phyloP scores from a whole-genome alignment of 2,797 vertebrate species.

The Hemitrygon akajei region DNA sequence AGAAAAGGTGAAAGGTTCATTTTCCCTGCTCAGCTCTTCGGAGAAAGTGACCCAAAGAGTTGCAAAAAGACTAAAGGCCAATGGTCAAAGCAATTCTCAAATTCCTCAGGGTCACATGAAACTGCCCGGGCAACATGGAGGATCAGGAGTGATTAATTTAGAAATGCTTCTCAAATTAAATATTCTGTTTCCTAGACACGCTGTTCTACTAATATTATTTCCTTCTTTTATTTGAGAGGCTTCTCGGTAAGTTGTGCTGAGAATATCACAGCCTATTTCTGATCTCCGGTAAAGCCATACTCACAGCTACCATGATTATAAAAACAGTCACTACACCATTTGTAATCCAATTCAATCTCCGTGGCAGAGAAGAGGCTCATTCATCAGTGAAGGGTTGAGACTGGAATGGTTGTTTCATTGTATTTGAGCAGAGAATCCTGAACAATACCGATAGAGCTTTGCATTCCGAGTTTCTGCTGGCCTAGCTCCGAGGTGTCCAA shows the following conservation, averaged over 20 bases:
- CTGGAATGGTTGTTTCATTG: neutral
- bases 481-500: neutral
- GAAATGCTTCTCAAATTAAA: neutral
- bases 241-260: neutral
- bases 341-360: neutral
- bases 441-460: neutral
- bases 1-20: neutral
- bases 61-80: neutral
- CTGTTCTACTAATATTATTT: neutral
- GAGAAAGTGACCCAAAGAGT: neutral
- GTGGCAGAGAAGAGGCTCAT: neutral
- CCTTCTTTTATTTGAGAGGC: neutral
- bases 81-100: neutral
- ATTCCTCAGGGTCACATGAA: neutral
- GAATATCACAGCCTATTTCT: neutral
- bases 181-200: neutral
- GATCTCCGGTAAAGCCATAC: neutral
- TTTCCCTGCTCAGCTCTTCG: neutral
- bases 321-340: conserved; percentile 23
- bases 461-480: neutral
- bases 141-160: neutral
- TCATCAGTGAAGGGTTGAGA: conserved; percentile 1
- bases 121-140: neutral
- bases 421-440: conserved; percentile 7
- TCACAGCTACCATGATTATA: neutral